Evolutionary conservation across 2,888 invertebrate species (phyloP), one percentile per base, ranked within the genome.

Genomic region (Agriotes lineatus): DNA sequence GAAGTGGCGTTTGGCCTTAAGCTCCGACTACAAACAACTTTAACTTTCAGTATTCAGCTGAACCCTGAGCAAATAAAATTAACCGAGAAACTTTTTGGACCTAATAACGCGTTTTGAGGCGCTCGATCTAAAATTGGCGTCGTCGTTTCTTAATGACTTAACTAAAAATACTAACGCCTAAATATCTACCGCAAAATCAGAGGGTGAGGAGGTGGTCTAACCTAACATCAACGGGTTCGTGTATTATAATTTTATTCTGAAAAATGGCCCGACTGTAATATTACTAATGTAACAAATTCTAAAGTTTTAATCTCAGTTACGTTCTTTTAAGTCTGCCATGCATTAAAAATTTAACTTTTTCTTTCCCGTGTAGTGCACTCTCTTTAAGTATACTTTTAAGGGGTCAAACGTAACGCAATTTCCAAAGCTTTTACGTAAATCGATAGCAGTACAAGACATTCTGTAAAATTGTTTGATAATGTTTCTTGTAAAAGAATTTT

Each of bases 61-160:
- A 63, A 42, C 54, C 63, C 54, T 18, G 33, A 7, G 42, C 30
- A 54, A 63, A 63, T 44, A 44, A 63, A 63, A 63, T 63, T 63
- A 63, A 39, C 25, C 33, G 33, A 63, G 39, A 45, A 61, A 50
- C 39, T 61, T 61, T 61, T 42, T 18, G 10, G 39, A 45, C 2
- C 9, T 48, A 48, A 48, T 48, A 22, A 12, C 48, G 52, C 52
- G 7, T 50, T 42, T 20, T 4, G 25, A 9, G 16, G 7, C 25
- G 25, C 50, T 30, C 18, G 44, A 20, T 44, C 12, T 30, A 52
- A 52, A 14, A 52, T 52, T 30, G 7, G n/a, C n/a, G n/a, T 33
- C 16, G n/a, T 14, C 1, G 2, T 9, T 48, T 9, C 22, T 48
- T 12, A 3, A 12, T 14, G 10, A 52, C 6, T 14, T 12, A 22